Evolutionary conservation across 2,888 invertebrate species (phyloP), one percentile per base, ranked within the genome.

Genomic region (Crocallis elinguaria): DNA sequence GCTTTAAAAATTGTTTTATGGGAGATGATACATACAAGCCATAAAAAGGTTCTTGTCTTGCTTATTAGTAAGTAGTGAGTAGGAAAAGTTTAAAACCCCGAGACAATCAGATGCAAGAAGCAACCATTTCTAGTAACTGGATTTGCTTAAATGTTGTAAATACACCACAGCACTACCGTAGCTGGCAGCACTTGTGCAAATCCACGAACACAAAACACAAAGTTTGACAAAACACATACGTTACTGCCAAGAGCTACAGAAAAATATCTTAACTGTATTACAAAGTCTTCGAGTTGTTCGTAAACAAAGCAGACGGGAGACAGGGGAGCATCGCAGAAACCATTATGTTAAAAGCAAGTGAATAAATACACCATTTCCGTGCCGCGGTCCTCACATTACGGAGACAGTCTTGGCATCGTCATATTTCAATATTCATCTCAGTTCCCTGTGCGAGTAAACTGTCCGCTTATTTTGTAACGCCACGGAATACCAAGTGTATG

Each of bases 291-390:
- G 50, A 55, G 45, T 54, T 60, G 56, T 32, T 35, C 38, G 64
- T 62, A 64, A 62, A 62, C 58, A 64, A 62, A 57, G 37, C 19
- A 49, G 50, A 42, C 39, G 21, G 42, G 52, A 49, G 50, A 42
- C 39, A 27, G 42, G 52, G 38, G 43, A 56, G 49, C 43, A 53
- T 43, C 46, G 29, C 43, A 19, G 38, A 42, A 46, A 25, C 59
- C 64, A 64, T 62, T 62, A 64, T 49, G 57, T 55, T 57, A 55
- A 62, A 52, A 57, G 60, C 62, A 56, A 52, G 64, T 60, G 62
- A 62, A 64, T 64, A 64, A 64, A 64, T 62, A 64, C 54, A 50
- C 56, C 54, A 52, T 64, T 62, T 52, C 50, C 54, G 17, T 48
- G 32, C 43, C 54, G 27, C 46, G 44, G 35, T 46, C 41, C 44